Evolutionary conservation across 30 jellyfish, hydroid and myxozoan species (phyloP).

Genomic region (Cassiopea andromeda): DNA sequence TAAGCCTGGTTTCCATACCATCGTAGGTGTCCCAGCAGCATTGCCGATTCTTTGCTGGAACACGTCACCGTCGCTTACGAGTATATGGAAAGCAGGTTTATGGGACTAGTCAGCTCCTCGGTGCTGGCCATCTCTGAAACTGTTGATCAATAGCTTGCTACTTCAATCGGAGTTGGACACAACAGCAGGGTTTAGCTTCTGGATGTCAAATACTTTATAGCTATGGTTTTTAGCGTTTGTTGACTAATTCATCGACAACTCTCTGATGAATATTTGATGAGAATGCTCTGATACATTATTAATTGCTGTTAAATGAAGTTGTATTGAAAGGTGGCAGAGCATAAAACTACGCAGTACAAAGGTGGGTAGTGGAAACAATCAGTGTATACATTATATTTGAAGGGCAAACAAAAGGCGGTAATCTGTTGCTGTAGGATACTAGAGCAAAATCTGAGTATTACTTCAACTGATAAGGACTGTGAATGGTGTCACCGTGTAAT

Average conservation of each 20-base stretch:
- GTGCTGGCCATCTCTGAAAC: too few species aligned
- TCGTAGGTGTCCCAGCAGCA: too few species aligned
- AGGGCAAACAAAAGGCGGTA: neutral
- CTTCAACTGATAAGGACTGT: neutral
- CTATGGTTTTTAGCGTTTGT: neutral
- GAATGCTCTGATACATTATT: constrained; percentile 22
- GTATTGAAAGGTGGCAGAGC: constrained; percentile 11
- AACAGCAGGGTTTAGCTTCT: too few species aligned
- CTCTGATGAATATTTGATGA: constrained; percentile 18
- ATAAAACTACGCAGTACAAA: neutral
- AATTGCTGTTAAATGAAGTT: constrained; percentile 12
- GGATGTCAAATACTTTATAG: neutral
- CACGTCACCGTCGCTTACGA: too few species aligned
- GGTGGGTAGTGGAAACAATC: neutral
- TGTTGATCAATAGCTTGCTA: too few species aligned
- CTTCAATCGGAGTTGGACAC: too few species aligned
- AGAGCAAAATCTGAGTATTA: neutral
- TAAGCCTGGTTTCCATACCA: too few species aligned
- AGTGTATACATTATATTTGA: neutral
- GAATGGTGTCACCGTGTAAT: neutral
- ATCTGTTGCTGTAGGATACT: constrained; percentile 5
- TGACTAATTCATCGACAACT: neutral
- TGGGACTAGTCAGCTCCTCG: too few species aligned
- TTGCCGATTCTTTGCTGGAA: too few species aligned
- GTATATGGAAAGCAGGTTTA: too few species aligned